Evolutionary conservation across 2,113 vertebrate species (phyloP), one percentile per base, ranked within the genome.

Genomic region (Acinonyx jubatus): DNA sequence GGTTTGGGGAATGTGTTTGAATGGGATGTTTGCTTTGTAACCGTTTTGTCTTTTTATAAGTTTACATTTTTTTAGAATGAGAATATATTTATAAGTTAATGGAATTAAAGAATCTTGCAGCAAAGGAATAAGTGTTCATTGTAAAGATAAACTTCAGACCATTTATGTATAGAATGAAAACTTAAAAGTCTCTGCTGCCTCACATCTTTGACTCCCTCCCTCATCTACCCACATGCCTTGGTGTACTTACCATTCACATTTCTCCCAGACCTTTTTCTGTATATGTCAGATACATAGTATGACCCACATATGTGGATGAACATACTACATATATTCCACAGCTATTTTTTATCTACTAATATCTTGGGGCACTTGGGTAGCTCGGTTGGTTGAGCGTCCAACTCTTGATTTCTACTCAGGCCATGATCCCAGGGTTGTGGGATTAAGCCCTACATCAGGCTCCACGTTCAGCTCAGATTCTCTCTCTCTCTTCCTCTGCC

Each of bases 1-100:
- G 89, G 23, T 27, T 52, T 50, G 13, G 68, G 48, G 27, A 25
- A 5, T 91, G 14, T 83, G 61, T 92, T 94, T 88, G 45, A 79
- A 74, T 65, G 50, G 14, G n/a, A 84, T 55, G 45, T 65, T 96
- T 68, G 31, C 45, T 78, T 91, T 93, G n/a, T 83, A 91, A 91
- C 41, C 78, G 27, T 3, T 81, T 81, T 74, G 61, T 55, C 27
- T 91, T 91, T 85, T 85, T 69, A 52, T 55, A 78, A 19, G 8
- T 45, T 83, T 91, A 76, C n/a, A 0, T 50, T 31, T 83, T 80
- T 76, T 52, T n/a, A 84, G 89, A 84, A 65, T 65, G 65, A 89
- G 61, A 61, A 48, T 86, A 29, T 45, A 69, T 69, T 86, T 95
- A 55, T 76, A 8, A 7, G 48, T 81, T 31, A 45, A 63, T 92